phyloP scores from a whole-genome alignment of 2,888 invertebrate species.

The Amblyjoppa fuscipennis region DNA sequence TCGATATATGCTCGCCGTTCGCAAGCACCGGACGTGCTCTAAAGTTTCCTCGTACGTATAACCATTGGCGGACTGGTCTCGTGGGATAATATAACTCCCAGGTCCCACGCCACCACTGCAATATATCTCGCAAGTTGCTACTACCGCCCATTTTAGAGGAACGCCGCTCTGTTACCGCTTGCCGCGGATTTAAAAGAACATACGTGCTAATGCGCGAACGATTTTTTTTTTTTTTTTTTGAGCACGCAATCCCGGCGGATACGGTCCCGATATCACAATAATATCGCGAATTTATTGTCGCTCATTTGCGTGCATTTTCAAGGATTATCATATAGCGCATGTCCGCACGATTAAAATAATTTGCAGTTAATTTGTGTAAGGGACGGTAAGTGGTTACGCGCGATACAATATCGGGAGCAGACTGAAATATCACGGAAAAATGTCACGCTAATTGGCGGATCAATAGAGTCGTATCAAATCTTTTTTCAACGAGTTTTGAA shows the following conservation, averaged over 20 bases:
- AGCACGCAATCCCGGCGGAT: not conserved
- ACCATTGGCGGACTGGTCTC: conserved; percentile 46
- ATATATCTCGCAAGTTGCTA: conserved; percentile 31
- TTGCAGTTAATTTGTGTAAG: conserved; percentile 5
- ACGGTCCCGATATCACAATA: conserved; percentile 18
- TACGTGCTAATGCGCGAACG: not conserved
- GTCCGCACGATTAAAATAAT: conserved; percentile 18
- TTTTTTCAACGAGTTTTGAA: not conserved
- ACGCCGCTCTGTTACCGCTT: conserved; percentile 8
- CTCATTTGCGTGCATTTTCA: not conserved
- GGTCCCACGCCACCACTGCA: conserved; percentile 58
- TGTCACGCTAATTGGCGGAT: not conserved
- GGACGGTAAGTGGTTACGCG: conserved; percentile 17
- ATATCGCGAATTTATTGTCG: conserved; percentile 27
- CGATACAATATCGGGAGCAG: conserved; percentile 13
- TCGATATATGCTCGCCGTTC: conserved; percentile 11
- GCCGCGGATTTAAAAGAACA: conserved; percentile 21
- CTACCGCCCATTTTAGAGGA: conserved; percentile 6
- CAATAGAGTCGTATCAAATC: not conserved
- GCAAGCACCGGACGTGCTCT: conserved; percentile 53
- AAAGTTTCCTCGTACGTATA: conserved; percentile 50
- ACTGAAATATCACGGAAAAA: not conserved
- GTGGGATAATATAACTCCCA: conserved; percentile 61
- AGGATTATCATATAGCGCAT: conserved; percentile 10
- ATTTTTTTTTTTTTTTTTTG: conserved; percentile 22